Evolutionary conservation across 2,888 invertebrate genomes (phyloP).

Genomic region (Nemotelus pantherinus): DNA sequence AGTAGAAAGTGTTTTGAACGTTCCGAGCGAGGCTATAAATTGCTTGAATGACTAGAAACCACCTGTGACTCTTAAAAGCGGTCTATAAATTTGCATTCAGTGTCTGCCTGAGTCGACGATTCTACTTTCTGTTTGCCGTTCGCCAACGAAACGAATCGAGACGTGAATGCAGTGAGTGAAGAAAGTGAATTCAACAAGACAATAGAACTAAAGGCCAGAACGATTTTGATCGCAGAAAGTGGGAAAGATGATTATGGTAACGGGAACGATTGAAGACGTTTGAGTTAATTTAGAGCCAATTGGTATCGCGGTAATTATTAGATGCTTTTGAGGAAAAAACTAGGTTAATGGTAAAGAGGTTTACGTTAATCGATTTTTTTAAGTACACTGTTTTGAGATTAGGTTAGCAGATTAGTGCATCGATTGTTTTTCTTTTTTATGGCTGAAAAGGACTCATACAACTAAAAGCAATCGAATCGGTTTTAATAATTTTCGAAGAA

Average conservation of each 20-base stretch:
- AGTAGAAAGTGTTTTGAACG: constrained; percentile 38
- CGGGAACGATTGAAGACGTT: neutral
- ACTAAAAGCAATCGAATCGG: no score
- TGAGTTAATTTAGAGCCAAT: neutral
- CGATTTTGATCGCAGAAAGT: neutral
- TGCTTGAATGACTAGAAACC: constrained; percentile 52
- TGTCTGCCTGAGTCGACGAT: constrained; percentile 36
- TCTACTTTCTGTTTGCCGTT: constrained; percentile 1
- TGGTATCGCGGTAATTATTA: neutral
- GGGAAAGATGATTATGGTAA: neutral
- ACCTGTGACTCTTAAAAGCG: constrained; percentile 53
- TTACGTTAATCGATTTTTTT: no score
- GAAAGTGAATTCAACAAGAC: no score
- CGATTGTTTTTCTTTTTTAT: no score
- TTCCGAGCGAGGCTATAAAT: constrained; percentile 49
- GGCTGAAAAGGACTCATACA: no score
- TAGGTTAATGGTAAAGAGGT: constrained; percentile 10
- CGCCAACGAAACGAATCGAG: neutral
- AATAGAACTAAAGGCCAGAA: no score
- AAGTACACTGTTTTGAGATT: no score
- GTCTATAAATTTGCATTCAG: constrained; percentile 51
- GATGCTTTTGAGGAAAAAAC: neutral
- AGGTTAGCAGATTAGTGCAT: no score
- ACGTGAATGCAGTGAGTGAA: no score
- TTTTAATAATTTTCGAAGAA: no score